These are phyloP conservation scores for Protomyctophum bolini DNA, from an alignment of 2,113 vertebrate species.

Conservation along the genomic window DNA sequence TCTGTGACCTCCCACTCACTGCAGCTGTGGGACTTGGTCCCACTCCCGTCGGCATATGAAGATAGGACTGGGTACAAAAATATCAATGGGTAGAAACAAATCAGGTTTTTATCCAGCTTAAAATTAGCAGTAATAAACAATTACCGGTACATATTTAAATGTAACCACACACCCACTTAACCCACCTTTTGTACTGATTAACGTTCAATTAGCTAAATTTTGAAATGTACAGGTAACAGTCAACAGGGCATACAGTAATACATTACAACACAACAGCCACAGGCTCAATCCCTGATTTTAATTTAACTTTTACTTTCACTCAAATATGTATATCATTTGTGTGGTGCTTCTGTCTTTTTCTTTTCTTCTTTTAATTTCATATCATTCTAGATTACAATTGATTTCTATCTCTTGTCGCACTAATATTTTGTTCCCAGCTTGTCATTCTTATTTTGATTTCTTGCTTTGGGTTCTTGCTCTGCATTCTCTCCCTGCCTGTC, in stretches of 20 bases:
- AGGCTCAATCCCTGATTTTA: not conserved
- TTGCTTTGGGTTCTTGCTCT: slow-evolving; percentile 10
- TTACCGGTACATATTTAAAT: no score
- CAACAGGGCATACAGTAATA: not conserved
- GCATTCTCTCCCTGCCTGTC: not conserved
- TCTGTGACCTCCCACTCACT: no score
- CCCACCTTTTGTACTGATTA: no score
- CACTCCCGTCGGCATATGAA: no score
- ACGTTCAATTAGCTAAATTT: not conserved
- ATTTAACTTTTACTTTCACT: not conserved
- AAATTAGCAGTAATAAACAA: no score
- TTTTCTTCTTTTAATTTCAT: not conserved
- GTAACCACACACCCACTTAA: no score
- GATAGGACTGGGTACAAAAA: no score
- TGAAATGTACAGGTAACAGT: no score
- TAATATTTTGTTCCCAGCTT: not conserved
- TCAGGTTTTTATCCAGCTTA: no score
- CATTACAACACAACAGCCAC: not conserved
- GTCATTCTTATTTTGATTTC: not conserved
- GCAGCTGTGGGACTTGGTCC: no score
- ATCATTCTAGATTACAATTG: not conserved
- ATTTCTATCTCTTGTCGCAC: not conserved
- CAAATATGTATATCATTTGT: not conserved
- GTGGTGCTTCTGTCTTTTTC: not conserved
- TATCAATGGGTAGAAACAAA: no score